phyloP scores from a whole-genome alignment of 2,113 vertebrate species.

The Oryzias celebensis region DNA sequence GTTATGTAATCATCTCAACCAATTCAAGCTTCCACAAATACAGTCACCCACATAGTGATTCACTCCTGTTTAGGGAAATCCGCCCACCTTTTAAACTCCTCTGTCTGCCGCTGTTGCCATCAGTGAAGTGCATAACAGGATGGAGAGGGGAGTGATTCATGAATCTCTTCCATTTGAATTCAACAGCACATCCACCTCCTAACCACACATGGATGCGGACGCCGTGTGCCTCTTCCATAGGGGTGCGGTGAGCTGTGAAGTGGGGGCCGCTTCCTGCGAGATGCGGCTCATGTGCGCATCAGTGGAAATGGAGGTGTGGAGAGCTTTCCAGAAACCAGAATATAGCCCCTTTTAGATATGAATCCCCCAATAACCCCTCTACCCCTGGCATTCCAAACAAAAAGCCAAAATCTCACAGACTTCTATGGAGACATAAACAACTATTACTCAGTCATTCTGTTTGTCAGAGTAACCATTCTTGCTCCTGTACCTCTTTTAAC shows the following conservation, averaged over 20 bases:
- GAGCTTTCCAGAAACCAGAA: too few relatives aligned
- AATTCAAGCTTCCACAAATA: background rate
- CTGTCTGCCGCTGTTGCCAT: background rate
- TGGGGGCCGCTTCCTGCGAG: background rate
- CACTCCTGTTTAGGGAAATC: slow-evolving; percentile 37
- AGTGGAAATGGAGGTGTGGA: too few relatives aligned
- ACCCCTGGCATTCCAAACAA: too few relatives aligned
- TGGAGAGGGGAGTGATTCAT: slow-evolving; percentile 7
- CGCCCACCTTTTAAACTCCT: slow-evolving; percentile 36
- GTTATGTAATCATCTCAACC: slow-evolving; percentile 40
- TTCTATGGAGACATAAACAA: too few relatives aligned
- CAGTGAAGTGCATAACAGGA: slow-evolving; percentile 3
- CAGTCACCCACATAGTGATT: slow-evolving; percentile 49
- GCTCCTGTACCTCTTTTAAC: too few relatives aligned
- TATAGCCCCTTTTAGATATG: too few relatives aligned
- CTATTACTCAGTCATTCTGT: too few relatives aligned
- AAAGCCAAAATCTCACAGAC: too few relatives aligned
- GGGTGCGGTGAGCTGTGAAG: background rate
- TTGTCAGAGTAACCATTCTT: too few relatives aligned
- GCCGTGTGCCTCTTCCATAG: too few relatives aligned
- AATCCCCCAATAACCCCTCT: too few relatives aligned
- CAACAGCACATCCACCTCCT: background rate
- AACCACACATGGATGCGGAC: background rate
- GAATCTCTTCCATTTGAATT: slow-evolving; percentile 15
- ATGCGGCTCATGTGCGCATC: too few relatives aligned